Conservation (phyloP, 2,888 invertebrate species). For the Diloba caeruleocephala region DNA sequence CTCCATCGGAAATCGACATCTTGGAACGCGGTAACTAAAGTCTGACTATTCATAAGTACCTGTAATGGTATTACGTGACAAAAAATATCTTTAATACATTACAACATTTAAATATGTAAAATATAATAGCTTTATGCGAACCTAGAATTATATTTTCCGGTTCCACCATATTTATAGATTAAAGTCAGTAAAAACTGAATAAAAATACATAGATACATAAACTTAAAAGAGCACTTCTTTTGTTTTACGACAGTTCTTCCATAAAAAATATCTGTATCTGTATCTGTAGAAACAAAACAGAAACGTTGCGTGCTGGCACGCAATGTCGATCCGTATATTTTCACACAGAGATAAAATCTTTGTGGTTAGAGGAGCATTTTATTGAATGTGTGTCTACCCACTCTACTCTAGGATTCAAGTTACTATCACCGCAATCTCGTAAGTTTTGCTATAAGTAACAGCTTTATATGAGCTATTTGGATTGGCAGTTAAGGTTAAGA, state of each 20-base stretch:
- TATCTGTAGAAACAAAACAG: background rate
- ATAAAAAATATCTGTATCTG: conserved; percentile 28
- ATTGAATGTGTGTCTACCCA: conserved; percentile 51
- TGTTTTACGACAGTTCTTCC: conserved; percentile 33
- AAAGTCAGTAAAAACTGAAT: conserved; percentile 13
- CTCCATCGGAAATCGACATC: too few species aligned
- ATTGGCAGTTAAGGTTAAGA: conserved; percentile 11
- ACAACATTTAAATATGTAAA: background rate
- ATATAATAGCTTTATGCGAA: background rate
- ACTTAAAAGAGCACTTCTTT: conserved; percentile 23
- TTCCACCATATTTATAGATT: conserved; percentile 11
- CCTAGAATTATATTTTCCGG: background rate
- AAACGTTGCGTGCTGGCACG: conserved; percentile 14
- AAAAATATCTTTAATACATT: background rate
- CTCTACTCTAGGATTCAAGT: background rate
- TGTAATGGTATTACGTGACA: too few species aligned
- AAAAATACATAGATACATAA: conserved; percentile 28
- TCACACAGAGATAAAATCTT: conserved; percentile 41
- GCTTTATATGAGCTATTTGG: conserved; percentile 11
- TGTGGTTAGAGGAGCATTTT: conserved; percentile 38
- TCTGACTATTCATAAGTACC: too few species aligned
- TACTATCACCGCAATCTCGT: conserved; percentile 5
- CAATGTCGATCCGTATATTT: conserved; percentile 36
- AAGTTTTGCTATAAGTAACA: conserved; percentile 1
- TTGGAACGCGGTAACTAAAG: too few species aligned